Evolutionary conservation across 37 sponge, comb jelly and placozoan genomes (phyloP).

Genomic region (Mnemiopsis leidyi): DNA sequence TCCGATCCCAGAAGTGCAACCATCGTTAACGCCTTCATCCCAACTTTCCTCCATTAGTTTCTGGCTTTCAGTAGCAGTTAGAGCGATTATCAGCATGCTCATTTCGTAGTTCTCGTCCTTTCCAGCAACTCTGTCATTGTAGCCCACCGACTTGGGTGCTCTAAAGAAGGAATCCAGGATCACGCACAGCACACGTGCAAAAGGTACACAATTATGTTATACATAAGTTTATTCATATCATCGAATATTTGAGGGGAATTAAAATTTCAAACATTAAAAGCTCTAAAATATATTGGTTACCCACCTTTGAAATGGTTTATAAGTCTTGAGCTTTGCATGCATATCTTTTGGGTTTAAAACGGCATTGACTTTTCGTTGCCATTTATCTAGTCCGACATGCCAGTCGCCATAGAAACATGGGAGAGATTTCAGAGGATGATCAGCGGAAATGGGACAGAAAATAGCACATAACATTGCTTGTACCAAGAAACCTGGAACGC

Average conservation of each 20-base stretch:
- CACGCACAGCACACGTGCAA: too few relatives aligned
- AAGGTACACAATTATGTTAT: too few relatives aligned
- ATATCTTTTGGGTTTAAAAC: conserved; percentile 52
- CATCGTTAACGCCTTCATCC: conserved; percentile 46
- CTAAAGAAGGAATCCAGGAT: too few relatives aligned
- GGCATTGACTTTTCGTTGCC: conserved; percentile 51
- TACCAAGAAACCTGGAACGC: background rate
- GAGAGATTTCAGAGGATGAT: conserved; percentile 19
- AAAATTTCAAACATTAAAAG: too few relatives aligned
- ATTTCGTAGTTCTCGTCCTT: conserved; percentile 60
- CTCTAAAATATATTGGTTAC: too few relatives aligned
- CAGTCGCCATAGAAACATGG: conserved; percentile 64
- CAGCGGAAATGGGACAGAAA: conserved; percentile 5
- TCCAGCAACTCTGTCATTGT: background rate
- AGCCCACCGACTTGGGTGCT: background rate
- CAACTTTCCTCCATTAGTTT: conserved; percentile 26
- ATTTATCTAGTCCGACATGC: conserved; percentile 4
- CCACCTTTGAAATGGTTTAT: background rate
- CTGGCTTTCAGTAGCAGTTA: background rate
- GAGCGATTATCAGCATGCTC: conserved; percentile 29
- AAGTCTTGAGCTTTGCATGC: conserved; percentile 60
- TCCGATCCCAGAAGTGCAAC: conserved; percentile 53
- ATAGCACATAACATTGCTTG: conserved; percentile 28
- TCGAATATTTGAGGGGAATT: too few relatives aligned
- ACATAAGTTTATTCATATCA: too few relatives aligned